These are phyloP conservation scores for Idris sp. DNA, from an alignment of 1,140 invertebrate species.

Conservation along the genomic window DNA sequence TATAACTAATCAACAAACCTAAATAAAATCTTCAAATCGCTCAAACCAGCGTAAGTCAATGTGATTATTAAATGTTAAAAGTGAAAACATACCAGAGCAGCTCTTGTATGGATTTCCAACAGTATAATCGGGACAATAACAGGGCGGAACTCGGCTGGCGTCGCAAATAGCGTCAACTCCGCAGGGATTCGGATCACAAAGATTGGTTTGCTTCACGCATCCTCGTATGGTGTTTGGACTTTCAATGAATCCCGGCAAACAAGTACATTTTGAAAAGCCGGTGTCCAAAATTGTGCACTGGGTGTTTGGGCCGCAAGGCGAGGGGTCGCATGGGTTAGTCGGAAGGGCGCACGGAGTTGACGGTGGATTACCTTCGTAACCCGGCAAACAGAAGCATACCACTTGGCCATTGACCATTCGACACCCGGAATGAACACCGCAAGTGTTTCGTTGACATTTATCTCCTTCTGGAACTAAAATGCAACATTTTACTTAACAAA, in stretches of 20 bases:
- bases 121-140: constrained; percentile 87
- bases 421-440: constrained; percentile 90
- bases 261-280: constrained; percentile 92
- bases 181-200: constrained; percentile 90
- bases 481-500: too few species aligned
- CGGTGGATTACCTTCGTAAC: constrained; percentile 92
- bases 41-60: constrained; percentile 30
- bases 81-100: constrained; percentile 80
- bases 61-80: too few species aligned
- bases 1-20: constrained; percentile 10
- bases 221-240: constrained; percentile 92
- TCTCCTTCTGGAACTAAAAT: constrained; percentile 90
- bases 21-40: constrained; percentile 25
- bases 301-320: constrained; percentile 92
- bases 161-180: constrained; percentile 88
- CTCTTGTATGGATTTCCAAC: constrained; percentile 88
- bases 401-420: constrained; percentile 84
- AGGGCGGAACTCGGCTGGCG: constrained; percentile 85
- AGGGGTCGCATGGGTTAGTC: constrained; percentile 88
- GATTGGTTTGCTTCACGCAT: constrained; percentile 86
- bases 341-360: constrained; percentile 82
- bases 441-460: constrained; percentile 89
- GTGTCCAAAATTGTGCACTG: constrained; percentile 88
- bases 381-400: constrained; percentile 90
- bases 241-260: constrained; percentile 88